Base-by-base conservation (phyloP, 1,140 invertebrate species). In the Lordiphosa stackelbergi region DNA sequence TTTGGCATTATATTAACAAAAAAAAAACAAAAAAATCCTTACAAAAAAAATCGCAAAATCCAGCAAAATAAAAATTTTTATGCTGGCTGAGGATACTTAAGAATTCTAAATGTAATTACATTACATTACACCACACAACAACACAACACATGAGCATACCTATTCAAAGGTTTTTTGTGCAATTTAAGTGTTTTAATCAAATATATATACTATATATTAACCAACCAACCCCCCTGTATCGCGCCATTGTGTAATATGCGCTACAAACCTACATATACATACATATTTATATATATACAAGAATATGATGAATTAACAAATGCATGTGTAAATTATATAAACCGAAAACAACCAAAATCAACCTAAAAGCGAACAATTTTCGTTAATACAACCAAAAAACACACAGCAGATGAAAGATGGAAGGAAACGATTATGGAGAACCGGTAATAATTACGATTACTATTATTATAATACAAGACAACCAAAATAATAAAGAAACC, bases 111-210 rank as follows among this genome's bases (percentile, higher is more conserved):
- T 12, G 62, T 45, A 58, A 38, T n/a, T n/a, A n/a, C n/a, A n/a
- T n/a, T n/a, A n/a, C n/a, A n/a, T 35, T 48, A 46, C 42, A 70
- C 40, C 24, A 1, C 16, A 16, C 16, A 16, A 24, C 22, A 1
- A 60, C 16, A 56, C 24, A 12, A 66, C 34, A 68, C 55, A 56
- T 71, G 71, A 79, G 56, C 73, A 83, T 81, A 81, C 75, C 75
- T 81, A 83, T 75, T 75, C 28, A 83, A 83, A 83, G 72, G 75
- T 83, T 81, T 79, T 81, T 81, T 81, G 75, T 75, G 75, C 71
- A 74, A 75, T 75, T 70, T 66, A 62, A 66, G 64, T 77, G 69
- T 66, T 69, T 73, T 57, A 66, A 68, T 62, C 56, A 70, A 58
- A 58, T 47, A 48, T 69, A 55, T 53, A n/a, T n/a, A n/a, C n/a